Percentiles rank a stretch among this genome's conserved stretches.
These are phyloP conservation scores for Eustalomyia histrio DNA, from an alignment of 2,888 invertebrate genomes.

Conservation along the genomic window DNA sequence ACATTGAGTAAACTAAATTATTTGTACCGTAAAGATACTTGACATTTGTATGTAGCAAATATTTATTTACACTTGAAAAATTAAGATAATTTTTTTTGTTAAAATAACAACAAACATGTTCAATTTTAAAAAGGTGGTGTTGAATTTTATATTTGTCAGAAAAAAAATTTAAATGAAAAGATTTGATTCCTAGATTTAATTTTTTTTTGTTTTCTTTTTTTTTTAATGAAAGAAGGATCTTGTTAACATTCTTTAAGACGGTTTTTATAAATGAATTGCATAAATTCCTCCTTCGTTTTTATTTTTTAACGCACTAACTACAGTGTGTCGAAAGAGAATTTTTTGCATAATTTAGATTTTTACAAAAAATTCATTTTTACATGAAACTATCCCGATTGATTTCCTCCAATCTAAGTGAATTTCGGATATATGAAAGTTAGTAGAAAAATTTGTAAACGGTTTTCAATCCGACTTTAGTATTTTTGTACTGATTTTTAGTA, in stretches of 20 bases:
- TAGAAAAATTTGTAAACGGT: too few relatives aligned
- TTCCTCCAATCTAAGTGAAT: too few relatives aligned
- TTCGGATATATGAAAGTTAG: too few relatives aligned
- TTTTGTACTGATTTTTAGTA: too few relatives aligned
- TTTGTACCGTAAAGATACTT: slow-evolving; percentile 59
- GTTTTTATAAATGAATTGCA: slow-evolving; percentile 22
- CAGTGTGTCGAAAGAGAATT: too few relatives aligned
- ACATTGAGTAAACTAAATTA: slow-evolving; percentile 53
- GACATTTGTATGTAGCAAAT: slow-evolving; percentile 20
- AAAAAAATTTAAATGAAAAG: neutral
- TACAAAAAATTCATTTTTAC: too few relatives aligned
- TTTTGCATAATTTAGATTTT: too few relatives aligned
- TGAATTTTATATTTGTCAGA: slow-evolving; percentile 1
- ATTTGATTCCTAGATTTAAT: slow-evolving; percentile 31
- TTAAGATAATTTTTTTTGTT: slow-evolving; percentile 28
- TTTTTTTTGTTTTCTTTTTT: neutral
- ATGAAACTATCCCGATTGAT: too few relatives aligned
- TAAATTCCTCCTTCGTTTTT: slow-evolving; percentile 7
- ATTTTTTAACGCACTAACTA: neutral
- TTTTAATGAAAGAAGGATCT: slow-evolving; percentile 38
- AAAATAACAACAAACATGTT: slow-evolving; percentile 13
- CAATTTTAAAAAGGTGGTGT: slow-evolving; percentile 17
- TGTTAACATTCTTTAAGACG: slow-evolving; percentile 32
- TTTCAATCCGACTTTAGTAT: too few relatives aligned
- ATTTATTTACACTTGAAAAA: slow-evolving; percentile 17